Percentiles rank a stretch among this genome's conserved stretches.
Evolutionary conservation across 92 coral and sea anemone genomes (phyloP).

Genomic region (Porites rus): DNA sequence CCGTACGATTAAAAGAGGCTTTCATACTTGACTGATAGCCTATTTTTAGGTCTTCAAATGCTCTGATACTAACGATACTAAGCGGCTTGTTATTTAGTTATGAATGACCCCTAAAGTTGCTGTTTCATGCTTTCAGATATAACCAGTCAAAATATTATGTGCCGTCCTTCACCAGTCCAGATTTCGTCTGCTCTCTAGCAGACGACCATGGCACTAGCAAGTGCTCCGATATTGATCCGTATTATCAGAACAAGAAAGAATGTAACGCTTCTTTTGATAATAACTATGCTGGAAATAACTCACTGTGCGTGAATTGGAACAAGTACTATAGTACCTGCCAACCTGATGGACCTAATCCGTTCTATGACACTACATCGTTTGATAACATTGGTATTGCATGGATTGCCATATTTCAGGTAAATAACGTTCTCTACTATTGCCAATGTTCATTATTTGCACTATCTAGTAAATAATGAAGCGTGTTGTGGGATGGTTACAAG

Average conservation of each 20-base stretch:
- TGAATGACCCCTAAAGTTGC: not conserved
- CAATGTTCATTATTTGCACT: too few relatives aligned
- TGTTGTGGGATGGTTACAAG: too few relatives aligned
- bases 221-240: constrained; percentile 70
- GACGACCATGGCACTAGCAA: constrained; percentile 71
- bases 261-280: constrained; percentile 60
- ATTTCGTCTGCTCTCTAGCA: constrained; percentile 81
- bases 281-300: constrained; percentile 11
- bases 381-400: constrained; percentile 96
- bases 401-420: constrained; percentile 98
- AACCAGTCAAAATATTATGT: constrained; percentile 75
- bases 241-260: constrained; percentile 19
- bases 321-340: constrained; percentile 65
- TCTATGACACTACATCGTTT: constrained; percentile 84
- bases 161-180: constrained; percentile 83
- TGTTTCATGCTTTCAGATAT: constrained; percentile 8
- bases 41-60: too few relatives aligned
- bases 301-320: constrained; percentile 72
- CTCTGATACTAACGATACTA: too few relatives aligned
- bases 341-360: constrained; percentile 88
- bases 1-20: too few relatives aligned
- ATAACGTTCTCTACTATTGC: not conserved
- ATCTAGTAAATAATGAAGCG: too few relatives aligned
- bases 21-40: too few relatives aligned
- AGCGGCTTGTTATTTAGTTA: not conserved